A percentile compares a stretch with the other conserved stretches of the same genome.
phyloP scores from a whole-genome alignment of 1,140 invertebrate species.

The Lethocerus indicus region DNA sequence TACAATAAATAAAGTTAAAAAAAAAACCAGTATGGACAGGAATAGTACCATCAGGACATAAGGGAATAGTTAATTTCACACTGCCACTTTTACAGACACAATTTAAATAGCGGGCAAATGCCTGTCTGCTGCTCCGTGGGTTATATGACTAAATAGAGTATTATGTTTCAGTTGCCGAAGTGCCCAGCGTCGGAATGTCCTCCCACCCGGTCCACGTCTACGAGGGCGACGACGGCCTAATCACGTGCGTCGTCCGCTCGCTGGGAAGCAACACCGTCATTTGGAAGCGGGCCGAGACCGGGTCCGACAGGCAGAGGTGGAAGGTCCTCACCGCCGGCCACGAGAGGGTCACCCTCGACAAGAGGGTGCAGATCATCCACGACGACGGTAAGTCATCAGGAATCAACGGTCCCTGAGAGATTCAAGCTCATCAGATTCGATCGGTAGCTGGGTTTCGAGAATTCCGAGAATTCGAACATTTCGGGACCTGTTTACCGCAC shows the following conservation, averaged over 20 bases:
- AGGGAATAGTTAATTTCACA: no score
- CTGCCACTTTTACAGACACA: no score
- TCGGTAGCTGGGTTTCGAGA: no score
- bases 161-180: slow-evolving; percentile 7
- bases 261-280: slow-evolving; percentile 45
- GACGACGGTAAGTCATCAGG: slow-evolving; percentile 35
- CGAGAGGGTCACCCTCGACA: slow-evolving; percentile 48
- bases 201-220: slow-evolving; percentile 27
- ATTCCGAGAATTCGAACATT: no score
- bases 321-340: slow-evolving; percentile 53
- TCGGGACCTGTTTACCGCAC: no score
- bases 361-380: slow-evolving; percentile 48
- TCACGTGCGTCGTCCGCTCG: slow-evolving; percentile 57
- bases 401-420: background rate
- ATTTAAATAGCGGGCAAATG: no score
- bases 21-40: no score
- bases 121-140: no score
- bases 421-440: no score
- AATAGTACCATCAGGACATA: no score
- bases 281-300: slow-evolving; percentile 47
- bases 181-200: slow-evolving; percentile 3
- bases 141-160: no score
- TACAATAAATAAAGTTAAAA: no score
- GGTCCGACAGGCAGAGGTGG: slow-evolving; percentile 26
- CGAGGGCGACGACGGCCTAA: slow-evolving; percentile 52